Evolutionary conservation across 2,113 vertebrate species (phyloP).

Genomic region (Macaca fascicularis): DNA sequence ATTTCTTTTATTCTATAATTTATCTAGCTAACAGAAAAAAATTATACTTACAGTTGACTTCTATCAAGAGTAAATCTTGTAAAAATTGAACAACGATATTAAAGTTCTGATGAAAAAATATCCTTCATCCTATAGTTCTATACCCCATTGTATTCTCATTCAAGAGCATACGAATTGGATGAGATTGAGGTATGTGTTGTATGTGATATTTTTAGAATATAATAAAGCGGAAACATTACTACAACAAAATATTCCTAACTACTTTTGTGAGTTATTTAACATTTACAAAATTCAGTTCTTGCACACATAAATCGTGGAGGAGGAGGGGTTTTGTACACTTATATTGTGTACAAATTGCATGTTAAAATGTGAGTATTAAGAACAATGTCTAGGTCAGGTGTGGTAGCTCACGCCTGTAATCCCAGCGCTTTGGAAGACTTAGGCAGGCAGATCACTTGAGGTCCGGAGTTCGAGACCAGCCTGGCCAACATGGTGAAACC

Average conservation of each 20-base stretch:
- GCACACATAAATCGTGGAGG: background rate
- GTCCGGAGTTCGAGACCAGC: too few species aligned
- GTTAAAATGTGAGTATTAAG: background rate
- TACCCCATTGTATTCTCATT: background rate
- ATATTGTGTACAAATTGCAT: background rate
- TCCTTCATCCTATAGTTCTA: background rate
- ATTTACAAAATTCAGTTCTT: background rate
- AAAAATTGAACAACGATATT: background rate
- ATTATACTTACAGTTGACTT: background rate
- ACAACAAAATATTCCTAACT: background rate
- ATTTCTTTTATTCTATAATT: background rate
- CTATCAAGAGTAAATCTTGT: background rate
- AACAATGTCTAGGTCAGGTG: background rate
- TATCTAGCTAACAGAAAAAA: background rate
- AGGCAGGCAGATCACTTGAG: too few species aligned
- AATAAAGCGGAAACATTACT: background rate
- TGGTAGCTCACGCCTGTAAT: too few species aligned
- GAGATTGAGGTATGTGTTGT: background rate
- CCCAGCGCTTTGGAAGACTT: too few species aligned
- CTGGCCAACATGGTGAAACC: too few species aligned
- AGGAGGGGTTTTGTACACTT: background rate
- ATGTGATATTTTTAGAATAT: background rate
- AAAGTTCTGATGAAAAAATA: background rate
- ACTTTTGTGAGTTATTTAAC: background rate
- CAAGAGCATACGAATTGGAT: background rate